Evolutionary conservation across 2,888 invertebrate species (phyloP).

Genomic region (Hyppa rectilinea): DNA sequence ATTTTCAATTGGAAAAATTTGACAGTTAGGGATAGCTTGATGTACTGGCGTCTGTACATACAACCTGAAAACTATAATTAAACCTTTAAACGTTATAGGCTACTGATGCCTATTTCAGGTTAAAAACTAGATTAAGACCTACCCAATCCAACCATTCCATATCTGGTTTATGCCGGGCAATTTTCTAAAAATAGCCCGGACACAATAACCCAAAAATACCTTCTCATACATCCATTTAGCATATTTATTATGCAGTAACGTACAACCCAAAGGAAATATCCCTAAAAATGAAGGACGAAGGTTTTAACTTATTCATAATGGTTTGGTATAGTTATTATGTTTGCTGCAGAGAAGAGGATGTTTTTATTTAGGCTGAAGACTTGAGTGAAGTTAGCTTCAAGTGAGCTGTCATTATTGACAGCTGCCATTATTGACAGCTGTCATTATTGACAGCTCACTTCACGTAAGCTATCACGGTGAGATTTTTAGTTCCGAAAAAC

Average conservation of each 20-base stretch:
- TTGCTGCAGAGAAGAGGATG: constrained; percentile 75
- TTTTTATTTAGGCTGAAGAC: constrained; percentile 70
- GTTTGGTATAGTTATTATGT: constrained; percentile 78
- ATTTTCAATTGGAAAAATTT: no score
- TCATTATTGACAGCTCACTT: no score
- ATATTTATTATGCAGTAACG: constrained; percentile 59
- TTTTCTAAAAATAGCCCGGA: constrained; percentile 31
- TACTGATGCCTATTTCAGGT: no score
- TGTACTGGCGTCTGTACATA: no score
- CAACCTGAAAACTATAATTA: no score
- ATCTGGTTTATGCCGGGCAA: constrained; percentile 2
- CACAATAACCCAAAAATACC: constrained; percentile 47
- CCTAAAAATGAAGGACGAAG: constrained; percentile 52
- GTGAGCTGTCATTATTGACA: no score
- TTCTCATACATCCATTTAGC: constrained; percentile 50
- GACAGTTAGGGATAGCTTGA: no score
- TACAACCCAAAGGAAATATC: constrained; percentile 54
- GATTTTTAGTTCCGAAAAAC: no score
- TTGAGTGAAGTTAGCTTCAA: no score
- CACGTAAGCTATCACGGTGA: no score
- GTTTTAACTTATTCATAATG: constrained; percentile 64
- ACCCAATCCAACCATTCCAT: constrained; percentile 4
- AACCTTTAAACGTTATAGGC: no score
- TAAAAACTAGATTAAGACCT: constrained; percentile 2
- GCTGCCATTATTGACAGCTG: no score